Conservation (phyloP, 2,113 vertebrate genomes). For the Monopterus albus region DNA sequence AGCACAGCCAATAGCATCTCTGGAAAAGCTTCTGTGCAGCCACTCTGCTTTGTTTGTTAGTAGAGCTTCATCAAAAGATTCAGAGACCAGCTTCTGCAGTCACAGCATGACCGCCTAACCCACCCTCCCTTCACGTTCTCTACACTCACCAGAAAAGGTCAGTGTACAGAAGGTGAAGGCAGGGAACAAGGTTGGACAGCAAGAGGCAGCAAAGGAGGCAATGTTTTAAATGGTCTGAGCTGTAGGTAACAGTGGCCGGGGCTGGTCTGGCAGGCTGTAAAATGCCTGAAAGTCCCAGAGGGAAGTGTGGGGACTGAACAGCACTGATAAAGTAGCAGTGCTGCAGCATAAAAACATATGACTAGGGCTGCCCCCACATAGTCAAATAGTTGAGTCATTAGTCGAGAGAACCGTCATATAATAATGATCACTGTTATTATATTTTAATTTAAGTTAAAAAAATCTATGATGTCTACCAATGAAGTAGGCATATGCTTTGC, state of each 20-base stretch:
- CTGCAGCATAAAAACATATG: not conserved
- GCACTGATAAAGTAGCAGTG: not conserved
- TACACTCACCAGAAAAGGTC: constrained; percentile 34
- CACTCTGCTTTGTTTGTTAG: constrained; percentile 30
- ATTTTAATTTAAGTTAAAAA: too few species aligned
- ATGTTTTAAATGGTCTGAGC: constrained; percentile 70
- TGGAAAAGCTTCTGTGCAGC: constrained; percentile 24
- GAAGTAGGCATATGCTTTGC: too few species aligned
- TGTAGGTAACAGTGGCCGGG: constrained; percentile 51
- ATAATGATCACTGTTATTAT: too few species aligned
- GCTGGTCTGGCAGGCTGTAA: constrained; percentile 65
- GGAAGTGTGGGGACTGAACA: constrained; percentile 44
- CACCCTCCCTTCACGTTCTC: too few species aligned
- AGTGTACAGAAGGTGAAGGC: not conserved
- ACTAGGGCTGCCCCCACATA: too few species aligned
- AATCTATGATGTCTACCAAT: too few species aligned
- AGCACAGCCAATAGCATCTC: constrained; percentile 9
- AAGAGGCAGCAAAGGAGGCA: constrained; percentile 15
- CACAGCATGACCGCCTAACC: constrained; percentile 24
- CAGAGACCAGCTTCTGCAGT: constrained; percentile 31
- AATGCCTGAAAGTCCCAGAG: constrained; percentile 78
- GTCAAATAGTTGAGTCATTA: too few species aligned
- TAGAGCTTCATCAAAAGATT: constrained; percentile 44
- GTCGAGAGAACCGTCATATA: too few species aligned
- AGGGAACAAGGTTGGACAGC: constrained; percentile 12